Conservation (phyloP, 1,140 invertebrate species). For the Apis dorsata region DNA sequence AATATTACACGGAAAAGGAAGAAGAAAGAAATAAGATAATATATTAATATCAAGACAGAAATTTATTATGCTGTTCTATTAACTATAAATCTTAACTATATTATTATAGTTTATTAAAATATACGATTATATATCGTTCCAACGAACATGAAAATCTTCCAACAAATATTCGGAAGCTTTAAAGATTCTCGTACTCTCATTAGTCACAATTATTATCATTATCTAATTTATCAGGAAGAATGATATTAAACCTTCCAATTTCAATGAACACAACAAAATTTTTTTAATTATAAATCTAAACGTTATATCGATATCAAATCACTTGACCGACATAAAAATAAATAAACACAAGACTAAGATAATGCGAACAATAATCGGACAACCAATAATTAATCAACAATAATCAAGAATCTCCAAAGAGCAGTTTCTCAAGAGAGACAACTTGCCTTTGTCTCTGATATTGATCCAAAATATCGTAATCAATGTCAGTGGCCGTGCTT, state of each 20-base stretch:
- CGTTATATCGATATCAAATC: background rate
- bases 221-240: background rate
- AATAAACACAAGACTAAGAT: background rate
- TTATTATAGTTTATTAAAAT: background rate
- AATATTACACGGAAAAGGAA: background rate
- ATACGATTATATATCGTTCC: background rate
- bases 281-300: background rate
- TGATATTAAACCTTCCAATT: background rate
- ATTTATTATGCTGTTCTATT: background rate
- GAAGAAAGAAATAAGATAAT: no score
- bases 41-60: background rate
- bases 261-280: background rate
- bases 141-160: background rate
- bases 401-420: constrained; percentile 72
- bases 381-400: constrained; percentile 63
- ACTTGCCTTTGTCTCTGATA: constrained; percentile 74
- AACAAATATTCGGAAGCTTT: constrained; percentile 20
- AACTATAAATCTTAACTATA: constrained; percentile 3
- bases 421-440: constrained; percentile 74
- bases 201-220: background rate
- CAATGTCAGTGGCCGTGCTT: background rate
- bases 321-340: background rate
- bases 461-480: constrained; percentile 30
- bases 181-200: background rate
- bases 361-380: background rate